Evolutionary conservation across 2,888 invertebrate genomes (phyloP).

Genomic region (Steromphala cineraria): DNA sequence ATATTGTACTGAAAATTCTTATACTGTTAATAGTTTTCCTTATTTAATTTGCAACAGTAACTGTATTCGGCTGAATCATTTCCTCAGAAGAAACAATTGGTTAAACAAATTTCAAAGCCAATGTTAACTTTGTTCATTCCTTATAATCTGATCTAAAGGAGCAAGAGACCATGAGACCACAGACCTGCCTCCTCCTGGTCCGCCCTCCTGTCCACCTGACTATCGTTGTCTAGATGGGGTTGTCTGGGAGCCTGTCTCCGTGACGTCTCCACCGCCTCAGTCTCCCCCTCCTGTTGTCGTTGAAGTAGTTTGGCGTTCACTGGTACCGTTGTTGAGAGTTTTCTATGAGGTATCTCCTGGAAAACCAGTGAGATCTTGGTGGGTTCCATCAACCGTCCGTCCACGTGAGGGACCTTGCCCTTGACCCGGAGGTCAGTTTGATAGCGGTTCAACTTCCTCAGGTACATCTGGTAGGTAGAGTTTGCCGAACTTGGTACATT

Average conservation of each 20-base stretch:
- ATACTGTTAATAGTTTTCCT: too few species aligned
- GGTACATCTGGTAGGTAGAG: constrained; percentile 68
- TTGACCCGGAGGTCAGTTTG: constrained; percentile 38
- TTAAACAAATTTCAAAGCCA: too few species aligned
- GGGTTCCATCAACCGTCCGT: constrained; percentile 26
- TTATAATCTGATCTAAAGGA: too few species aligned
- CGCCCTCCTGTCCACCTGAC: background rate
- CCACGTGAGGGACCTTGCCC: constrained; percentile 32
- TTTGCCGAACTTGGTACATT: constrained; percentile 69
- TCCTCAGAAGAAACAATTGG: too few species aligned
- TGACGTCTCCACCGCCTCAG: background rate
- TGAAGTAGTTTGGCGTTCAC: background rate
- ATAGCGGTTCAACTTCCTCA: constrained; percentile 49
- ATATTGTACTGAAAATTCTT: too few species aligned
- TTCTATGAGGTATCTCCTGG: background rate
- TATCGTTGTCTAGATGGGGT: background rate
- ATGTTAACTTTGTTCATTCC: too few species aligned
- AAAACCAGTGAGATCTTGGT: constrained; percentile 37
- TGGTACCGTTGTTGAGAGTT: background rate
- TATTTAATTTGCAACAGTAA: too few species aligned
- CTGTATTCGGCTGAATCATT: too few species aligned
- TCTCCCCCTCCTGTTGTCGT: background rate
- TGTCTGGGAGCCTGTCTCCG: background rate
- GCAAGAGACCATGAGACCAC: too few species aligned
- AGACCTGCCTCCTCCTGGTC: background rate